These are phyloP conservation scores for Turritopsis rubra DNA, from an alignment of 30 jellyfish, hydroid and myxozoan species.

Conservation along the genomic window DNA sequence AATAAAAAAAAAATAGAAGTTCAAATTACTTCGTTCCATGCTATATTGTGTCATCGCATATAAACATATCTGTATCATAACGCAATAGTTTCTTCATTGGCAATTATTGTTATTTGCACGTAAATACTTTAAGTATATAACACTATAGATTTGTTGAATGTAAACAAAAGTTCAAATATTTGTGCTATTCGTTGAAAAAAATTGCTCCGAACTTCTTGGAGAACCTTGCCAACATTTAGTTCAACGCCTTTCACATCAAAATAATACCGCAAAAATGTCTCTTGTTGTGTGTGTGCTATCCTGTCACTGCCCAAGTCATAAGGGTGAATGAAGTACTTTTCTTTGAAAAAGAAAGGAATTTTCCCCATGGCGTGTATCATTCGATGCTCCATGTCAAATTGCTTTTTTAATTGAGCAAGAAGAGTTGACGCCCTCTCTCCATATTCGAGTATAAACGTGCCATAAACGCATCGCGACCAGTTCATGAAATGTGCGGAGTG, in stretches of 20 bases:
- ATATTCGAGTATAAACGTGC: slow-evolving; percentile 8
- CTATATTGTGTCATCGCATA: too few species aligned
- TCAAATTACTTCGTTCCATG: too few species aligned
- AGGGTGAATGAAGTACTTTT: neutral
- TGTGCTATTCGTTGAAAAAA: neutral
- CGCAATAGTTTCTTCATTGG: too few species aligned
- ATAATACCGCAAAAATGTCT: neutral
- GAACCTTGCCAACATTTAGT: neutral
- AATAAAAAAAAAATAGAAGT: too few species aligned
- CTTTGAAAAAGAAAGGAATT: neutral
- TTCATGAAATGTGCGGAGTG: slow-evolving; percentile 14
- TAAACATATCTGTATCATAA: too few species aligned
- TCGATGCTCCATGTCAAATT: neutral
- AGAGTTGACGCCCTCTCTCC: neutral
- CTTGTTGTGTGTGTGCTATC: neutral
- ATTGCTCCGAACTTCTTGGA: neutral
- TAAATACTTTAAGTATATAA: too few species aligned
- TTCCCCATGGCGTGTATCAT: neutral
- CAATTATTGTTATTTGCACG: too few species aligned
- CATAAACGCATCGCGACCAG: slow-evolving; percentile 3
- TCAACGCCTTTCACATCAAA: neutral
- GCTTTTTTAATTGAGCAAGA: neutral
- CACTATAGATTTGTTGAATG: neutral
- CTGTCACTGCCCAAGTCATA: neutral
- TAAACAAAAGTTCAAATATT: neutral